Conservation (phyloP, 2,113 vertebrate genomes). For the Butorides virescens region DNA sequence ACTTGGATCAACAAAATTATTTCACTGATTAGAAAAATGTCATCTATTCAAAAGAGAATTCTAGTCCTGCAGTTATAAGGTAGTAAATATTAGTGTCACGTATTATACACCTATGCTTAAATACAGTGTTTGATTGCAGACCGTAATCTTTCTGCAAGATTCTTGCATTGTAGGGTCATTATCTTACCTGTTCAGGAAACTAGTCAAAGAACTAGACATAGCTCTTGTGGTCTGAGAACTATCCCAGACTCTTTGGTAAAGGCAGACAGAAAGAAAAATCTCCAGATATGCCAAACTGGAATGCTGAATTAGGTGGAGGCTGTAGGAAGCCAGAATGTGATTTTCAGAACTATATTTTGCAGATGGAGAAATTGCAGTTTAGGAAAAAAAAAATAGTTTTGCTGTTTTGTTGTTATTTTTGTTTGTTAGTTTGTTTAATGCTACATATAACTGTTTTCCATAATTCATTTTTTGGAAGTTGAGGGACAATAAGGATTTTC, state of each 20-base stretch:
- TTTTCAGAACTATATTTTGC: not conserved
- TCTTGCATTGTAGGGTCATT: not conserved
- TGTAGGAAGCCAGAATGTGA: not conserved
- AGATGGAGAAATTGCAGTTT: not conserved
- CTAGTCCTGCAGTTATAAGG: not conserved
- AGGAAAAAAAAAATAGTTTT: not conserved
- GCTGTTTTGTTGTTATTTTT: not conserved
- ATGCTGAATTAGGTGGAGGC: not conserved
- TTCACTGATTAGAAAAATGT: not conserved
- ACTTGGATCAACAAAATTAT: not conserved
- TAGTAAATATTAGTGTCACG: not conserved
- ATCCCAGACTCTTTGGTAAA: not conserved
- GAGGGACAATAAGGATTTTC: not conserved
- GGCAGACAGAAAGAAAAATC: not conserved
- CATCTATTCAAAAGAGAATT: not conserved
- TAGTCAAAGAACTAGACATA: not conserved
- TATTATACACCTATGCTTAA: not conserved
- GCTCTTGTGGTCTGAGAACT: not conserved
- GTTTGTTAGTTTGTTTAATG: not conserved
- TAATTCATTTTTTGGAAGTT: not conserved
- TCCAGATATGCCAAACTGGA: not conserved
- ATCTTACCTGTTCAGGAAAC: not conserved
- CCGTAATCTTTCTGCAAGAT: not conserved
- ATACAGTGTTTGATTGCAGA: not conserved
- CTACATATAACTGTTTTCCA: not conserved